These are phyloP conservation scores for Adoxophyes honmai DNA, from an alignment of 1,140 invertebrate species.

Conservation along the genomic window DNA sequence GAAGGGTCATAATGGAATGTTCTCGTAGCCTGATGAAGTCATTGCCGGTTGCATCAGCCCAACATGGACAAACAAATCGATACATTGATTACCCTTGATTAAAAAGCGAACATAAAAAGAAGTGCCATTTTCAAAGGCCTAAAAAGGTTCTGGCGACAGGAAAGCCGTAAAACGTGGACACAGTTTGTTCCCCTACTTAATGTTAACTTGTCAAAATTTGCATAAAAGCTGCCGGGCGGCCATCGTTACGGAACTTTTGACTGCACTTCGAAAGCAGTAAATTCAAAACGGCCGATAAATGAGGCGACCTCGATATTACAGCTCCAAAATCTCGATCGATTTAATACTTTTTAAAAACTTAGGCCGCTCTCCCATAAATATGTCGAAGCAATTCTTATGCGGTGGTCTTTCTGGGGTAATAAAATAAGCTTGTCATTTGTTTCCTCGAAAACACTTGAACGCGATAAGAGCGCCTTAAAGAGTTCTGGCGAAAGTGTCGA, in stretches of 20 bases:
- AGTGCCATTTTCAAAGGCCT: conserved; percentile 6
- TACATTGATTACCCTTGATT: not conserved
- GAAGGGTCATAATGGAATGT: conserved; percentile 23
- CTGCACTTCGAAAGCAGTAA: conserved; percentile 64
- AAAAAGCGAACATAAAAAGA: not conserved
- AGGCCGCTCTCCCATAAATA: not conserved
- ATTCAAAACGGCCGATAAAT: conserved; percentile 66
- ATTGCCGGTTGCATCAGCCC: conserved; percentile 22
- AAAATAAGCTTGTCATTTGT: not conserved
- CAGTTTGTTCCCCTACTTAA: conserved; percentile 66
- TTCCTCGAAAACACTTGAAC: not conserved
- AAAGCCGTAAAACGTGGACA: conserved; percentile 58
- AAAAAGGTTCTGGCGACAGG: conserved; percentile 27
- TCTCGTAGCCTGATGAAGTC: conserved; percentile 20
- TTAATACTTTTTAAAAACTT: not conserved
- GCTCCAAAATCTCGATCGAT: not conserved
- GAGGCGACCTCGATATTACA: conserved; percentile 37
- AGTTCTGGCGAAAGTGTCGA: not conserved
- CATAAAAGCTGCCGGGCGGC: conserved; percentile 59
- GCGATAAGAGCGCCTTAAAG: conserved; percentile 7
- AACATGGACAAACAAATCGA: not conserved
- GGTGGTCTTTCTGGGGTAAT: not conserved
- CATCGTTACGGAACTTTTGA: conserved; percentile 59
- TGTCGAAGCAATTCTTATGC: not conserved
- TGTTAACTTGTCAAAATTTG: conserved; percentile 60